Conservation (phyloP, 2,888 invertebrate genomes). For the Achlya flavicornis region DNA sequence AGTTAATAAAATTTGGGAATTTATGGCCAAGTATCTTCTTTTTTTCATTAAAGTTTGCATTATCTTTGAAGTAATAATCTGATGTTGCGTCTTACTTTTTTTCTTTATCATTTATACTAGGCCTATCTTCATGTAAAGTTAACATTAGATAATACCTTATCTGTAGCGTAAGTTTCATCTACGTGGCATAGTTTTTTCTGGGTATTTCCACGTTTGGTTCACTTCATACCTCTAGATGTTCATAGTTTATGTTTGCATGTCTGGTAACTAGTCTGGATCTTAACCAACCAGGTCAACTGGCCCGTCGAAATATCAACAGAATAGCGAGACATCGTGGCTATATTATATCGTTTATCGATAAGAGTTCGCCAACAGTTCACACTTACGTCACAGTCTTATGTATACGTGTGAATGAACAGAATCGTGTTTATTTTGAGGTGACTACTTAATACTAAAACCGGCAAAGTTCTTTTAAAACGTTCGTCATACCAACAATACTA, state of each 20-base stretch:
- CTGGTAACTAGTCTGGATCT: background rate
- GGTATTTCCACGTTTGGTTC: background rate
- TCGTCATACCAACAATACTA: too few relatives aligned
- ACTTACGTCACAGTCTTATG: background rate
- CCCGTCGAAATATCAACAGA: too few relatives aligned
- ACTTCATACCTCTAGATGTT: background rate
- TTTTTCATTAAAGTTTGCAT: background rate
- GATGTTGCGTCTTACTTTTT: too few relatives aligned
- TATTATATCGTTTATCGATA: background rate
- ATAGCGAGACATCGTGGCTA: background rate
- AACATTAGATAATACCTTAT: background rate
- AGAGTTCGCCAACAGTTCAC: too few relatives aligned
- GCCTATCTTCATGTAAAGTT: background rate
- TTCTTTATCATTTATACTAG: too few relatives aligned
- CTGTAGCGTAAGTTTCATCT: background rate
- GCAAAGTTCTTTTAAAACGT: too few relatives aligned
- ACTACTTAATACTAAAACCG: too few relatives aligned
- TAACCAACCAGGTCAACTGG: too few relatives aligned
- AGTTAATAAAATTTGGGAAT: background rate
- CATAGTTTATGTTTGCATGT: background rate
- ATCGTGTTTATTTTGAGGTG: too few relatives aligned
- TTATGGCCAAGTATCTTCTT: background rate
- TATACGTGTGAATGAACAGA: too few relatives aligned
- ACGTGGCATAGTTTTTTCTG: background rate
- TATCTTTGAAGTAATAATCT: too few relatives aligned